Conservation (phyloP, 2,888 invertebrate genomes). For the Artemia sinica region DNA sequence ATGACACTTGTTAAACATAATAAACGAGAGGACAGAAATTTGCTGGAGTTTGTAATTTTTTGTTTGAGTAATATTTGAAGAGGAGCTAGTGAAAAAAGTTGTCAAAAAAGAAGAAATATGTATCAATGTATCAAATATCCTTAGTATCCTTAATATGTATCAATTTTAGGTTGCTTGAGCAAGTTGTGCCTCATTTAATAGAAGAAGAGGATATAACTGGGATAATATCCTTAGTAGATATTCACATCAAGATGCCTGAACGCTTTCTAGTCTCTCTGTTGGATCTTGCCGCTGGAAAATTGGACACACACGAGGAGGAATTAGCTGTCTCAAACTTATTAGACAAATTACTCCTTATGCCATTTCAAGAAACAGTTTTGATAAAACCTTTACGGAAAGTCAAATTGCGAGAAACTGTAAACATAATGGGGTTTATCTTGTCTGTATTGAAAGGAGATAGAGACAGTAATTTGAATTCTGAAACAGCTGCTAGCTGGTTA, state of each 20-base stretch:
- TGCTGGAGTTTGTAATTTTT: too few relatives aligned
- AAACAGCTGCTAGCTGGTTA: not conserved
- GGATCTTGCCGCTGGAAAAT: not conserved
- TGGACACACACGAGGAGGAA: not conserved
- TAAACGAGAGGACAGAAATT: too few relatives aligned
- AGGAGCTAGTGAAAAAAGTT: too few relatives aligned
- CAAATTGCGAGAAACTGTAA: not conserved
- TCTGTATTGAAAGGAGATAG: not conserved
- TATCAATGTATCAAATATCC: too few relatives aligned
- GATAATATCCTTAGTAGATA: not conserved
- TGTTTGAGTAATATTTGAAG: too few relatives aligned
- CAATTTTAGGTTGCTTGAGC: not conserved
- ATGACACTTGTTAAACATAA: too few relatives aligned
- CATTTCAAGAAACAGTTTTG: not conserved
- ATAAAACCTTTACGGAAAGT: not conserved
- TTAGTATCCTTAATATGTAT: not conserved
- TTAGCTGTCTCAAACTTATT: not conserved
- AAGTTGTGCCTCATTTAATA: not conserved
- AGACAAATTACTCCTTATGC: conserved; percentile 1
- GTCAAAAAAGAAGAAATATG: too few relatives aligned
- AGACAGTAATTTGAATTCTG: not conserved
- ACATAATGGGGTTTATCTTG: conserved; percentile 1
- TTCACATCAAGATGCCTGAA: not conserved
- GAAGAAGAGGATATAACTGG: conserved; percentile 4
- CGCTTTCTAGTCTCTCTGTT: not conserved